These are phyloP conservation scores for Eupithecia abbreviata DNA, from an alignment of 2,888 invertebrate species.

Conservation along the genomic window DNA sequence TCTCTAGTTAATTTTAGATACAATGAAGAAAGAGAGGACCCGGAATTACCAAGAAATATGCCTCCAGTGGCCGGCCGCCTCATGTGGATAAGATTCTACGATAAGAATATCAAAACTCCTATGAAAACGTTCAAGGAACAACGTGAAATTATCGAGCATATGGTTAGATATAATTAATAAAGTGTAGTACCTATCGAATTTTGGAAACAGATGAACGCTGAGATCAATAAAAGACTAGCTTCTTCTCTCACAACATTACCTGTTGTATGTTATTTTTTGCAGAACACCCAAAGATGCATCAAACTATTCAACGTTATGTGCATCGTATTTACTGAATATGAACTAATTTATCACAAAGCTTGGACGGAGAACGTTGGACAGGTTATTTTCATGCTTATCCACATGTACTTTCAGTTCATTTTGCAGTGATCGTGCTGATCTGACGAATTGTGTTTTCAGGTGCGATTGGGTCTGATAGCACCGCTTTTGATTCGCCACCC, in stretches of 20 bases:
- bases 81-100: slow-evolving; percentile 92
- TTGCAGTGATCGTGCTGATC: background rate
- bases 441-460: slow-evolving; percentile 63
- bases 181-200: background rate
- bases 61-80: slow-evolving; percentile 92
- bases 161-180: slow-evolving; percentile 46
- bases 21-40: slow-evolving; percentile 89
- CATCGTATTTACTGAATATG: slow-evolving; percentile 91
- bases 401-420: background rate
- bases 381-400: slow-evolving; percentile 63
- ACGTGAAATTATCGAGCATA: slow-evolving; percentile 76
- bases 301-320: slow-evolving; percentile 91
- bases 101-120: slow-evolving; percentile 88
- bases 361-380: slow-evolving; percentile 91
- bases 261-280: slow-evolving; percentile 56
- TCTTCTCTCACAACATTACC: background rate
- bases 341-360: slow-evolving; percentile 91
- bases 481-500: slow-evolving; percentile 89
- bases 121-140: slow-evolving; percentile 85
- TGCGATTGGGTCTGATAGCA: slow-evolving; percentile 86
- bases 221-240: background rate
- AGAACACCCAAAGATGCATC: slow-evolving; percentile 88
- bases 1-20: slow-evolving; percentile 75
- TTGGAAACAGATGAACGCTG: background rate
- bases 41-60: slow-evolving; percentile 88